Base-by-base conservation (phyloP, 1,140 invertebrate species). In the Drosophila saltans region DNA sequence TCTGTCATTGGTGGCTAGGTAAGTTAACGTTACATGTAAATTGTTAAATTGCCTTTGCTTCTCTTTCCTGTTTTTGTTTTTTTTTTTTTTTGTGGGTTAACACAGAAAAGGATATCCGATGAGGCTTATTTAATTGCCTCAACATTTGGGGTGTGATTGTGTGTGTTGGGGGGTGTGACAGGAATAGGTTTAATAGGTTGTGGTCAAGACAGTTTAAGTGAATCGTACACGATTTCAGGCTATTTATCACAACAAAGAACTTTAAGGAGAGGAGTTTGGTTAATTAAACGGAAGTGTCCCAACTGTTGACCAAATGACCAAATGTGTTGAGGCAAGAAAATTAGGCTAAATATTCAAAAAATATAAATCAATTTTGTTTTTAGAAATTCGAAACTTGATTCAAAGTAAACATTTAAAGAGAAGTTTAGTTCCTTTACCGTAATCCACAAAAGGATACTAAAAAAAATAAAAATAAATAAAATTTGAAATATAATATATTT, bases 1-100 rank as follows among this genome's bases (percentile, higher is more conserved):
- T 66, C 94, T 97, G 92, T 97, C 96, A 24, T 92, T 98, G 10
- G 94, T 97, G 68, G 96, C 97, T 45, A 96, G 95, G 94, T 96
- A 93, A 93, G 89, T 83, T 79, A 81, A 66, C 60, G 61, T 41
- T 48, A 65, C 66, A 86, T 86, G 80, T 78, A 77, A 82, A 82
- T 52, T 86, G 79, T 26, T 36, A 39, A 60, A 67, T 56, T 41
- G 66, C 59, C 26, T 40, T n/a, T 58, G 16, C 30, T 36, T 36
- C 33, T 58, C 7, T 16, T 48, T 48, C 45, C 43, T 45, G 16
- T 21, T 45, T 45, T 4, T n/a, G 11, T 43, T 21, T n/a, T n/a
- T 63, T 45, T 63, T 45, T 16, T 45, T 26, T 2, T 3, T 24
- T 9, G 4, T 2, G 33, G 6, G 33, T 7, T 36, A 36, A 36